These are phyloP conservation scores for Heterodera filipjevi DNA, from an alignment of 2,888 invertebrate genomes.

Conservation along the genomic window DNA sequence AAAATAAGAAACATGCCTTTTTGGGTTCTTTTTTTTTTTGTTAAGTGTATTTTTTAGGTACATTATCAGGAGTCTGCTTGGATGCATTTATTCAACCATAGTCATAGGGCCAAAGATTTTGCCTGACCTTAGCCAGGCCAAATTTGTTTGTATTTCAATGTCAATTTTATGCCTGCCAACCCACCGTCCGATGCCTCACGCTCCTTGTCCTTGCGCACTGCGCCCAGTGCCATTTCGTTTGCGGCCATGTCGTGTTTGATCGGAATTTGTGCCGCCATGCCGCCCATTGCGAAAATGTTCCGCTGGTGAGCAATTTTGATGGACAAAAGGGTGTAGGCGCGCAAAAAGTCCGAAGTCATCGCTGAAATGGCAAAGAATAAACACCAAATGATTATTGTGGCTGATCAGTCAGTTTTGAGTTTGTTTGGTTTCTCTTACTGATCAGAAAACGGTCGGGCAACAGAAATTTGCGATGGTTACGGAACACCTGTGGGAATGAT, in stretches of 20 bases:
- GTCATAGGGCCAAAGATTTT: too few species aligned
- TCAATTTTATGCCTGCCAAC: neutral
- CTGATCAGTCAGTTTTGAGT: neutral
- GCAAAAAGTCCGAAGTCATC: conserved; percentile 74
- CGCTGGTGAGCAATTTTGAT: conserved; percentile 67
- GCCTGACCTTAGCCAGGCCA: too few species aligned
- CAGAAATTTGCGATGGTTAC: conserved; percentile 71
- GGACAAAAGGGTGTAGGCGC: conserved; percentile 72
- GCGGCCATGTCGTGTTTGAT: conserved; percentile 64
- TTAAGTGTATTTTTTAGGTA: too few species aligned
- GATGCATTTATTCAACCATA: too few species aligned
- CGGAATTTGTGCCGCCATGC: conserved; percentile 72
- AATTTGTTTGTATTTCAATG: neutral
- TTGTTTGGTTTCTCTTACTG: too few species aligned
- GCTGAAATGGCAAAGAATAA: conserved; percentile 60
- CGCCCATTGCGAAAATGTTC: conserved; percentile 66
- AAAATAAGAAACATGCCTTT: too few species aligned
- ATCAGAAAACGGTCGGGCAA: conserved; percentile 74
- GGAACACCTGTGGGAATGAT: conserved; percentile 47
- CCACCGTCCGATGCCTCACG: conserved; percentile 64
- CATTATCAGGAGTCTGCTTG: too few species aligned
- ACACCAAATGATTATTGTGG: neutral
- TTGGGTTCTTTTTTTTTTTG: too few species aligned
- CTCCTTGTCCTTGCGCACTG: conserved; percentile 65
- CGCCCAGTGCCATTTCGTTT: conserved; percentile 55